These are phyloP conservation scores for Pholis gunnellus DNA, from an alignment of 2,113 vertebrate species.

Conservation along the genomic window DNA sequence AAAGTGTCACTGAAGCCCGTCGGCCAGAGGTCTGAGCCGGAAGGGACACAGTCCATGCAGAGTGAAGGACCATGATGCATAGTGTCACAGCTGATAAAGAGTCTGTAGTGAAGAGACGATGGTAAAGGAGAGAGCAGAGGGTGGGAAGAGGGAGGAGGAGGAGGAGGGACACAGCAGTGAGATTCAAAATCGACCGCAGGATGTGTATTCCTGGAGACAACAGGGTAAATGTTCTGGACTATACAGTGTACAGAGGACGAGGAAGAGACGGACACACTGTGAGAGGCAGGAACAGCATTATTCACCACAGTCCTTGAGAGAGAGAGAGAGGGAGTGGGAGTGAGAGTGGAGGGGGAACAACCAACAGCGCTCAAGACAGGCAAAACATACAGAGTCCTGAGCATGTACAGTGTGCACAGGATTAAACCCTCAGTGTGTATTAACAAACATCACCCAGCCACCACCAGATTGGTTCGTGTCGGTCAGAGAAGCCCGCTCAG, in stretches of 20 bases:
- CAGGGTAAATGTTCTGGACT: slow-evolving; percentile 54
- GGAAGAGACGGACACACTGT: slow-evolving; percentile 50
- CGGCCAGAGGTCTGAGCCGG: slow-evolving; percentile 80
- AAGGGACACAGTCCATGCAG: slow-evolving; percentile 89
- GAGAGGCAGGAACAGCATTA: slow-evolving; percentile 57
- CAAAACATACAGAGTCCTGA: slow-evolving; percentile 83
- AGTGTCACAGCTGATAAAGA: slow-evolving; percentile 93
- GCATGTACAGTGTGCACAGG: slow-evolving; percentile 88
- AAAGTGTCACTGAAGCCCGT: slow-evolving; percentile 86
- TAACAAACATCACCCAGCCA: slow-evolving; percentile 90
- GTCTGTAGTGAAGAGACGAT: slow-evolving; percentile 72
- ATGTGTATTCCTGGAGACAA: slow-evolving; percentile 71
- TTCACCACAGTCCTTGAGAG: slow-evolving; percentile 54
- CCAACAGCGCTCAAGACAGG: slow-evolving; percentile 72
- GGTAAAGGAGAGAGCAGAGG: slow-evolving; percentile 26
- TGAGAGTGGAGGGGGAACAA: not conserved
- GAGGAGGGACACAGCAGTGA: slow-evolving; percentile 52
- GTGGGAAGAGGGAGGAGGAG: not conserved
- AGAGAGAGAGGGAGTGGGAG: not conserved
- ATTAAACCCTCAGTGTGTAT: slow-evolving; percentile 89
- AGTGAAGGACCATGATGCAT: slow-evolving; percentile 96
- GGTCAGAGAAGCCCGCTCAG: slow-evolving; percentile 87
- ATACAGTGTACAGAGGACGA: slow-evolving; percentile 62
- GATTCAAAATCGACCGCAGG: slow-evolving; percentile 33
- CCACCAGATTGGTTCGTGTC: slow-evolving; percentile 83